Conservation (phyloP, 2,113 vertebrate genomes). For the Periophthalmus modestus region DNA sequence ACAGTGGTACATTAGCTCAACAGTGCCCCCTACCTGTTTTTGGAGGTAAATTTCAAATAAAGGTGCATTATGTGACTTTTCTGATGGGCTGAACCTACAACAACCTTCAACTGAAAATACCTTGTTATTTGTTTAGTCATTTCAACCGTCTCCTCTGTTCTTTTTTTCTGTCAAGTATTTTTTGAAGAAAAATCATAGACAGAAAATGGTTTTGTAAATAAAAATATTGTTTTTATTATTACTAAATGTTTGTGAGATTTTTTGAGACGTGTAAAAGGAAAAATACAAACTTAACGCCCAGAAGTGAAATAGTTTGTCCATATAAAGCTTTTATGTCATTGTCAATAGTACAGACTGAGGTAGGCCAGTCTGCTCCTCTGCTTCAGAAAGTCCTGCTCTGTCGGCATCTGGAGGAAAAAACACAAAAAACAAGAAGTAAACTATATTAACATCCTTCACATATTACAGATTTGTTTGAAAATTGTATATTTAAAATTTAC, state of each 20-base stretch:
- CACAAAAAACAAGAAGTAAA: neutral
- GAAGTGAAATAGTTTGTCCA: neutral
- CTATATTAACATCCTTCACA: too few relatives aligned
- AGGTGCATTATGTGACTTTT: too few relatives aligned
- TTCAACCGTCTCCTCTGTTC: conserved; percentile 26
- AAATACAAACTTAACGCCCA: neutral
- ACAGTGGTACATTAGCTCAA: conserved; percentile 9
- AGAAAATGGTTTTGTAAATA: conserved; percentile 50
- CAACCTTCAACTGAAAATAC: neutral
- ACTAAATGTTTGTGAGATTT: neutral
- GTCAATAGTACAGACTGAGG: conserved; percentile 67
- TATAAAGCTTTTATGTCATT: neutral
- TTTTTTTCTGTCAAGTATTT: conserved; percentile 7
- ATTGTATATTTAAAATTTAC: too few relatives aligned
- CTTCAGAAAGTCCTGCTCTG: conserved; percentile 78
- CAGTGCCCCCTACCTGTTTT: too few relatives aligned
- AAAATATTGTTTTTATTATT: conserved; percentile 5
- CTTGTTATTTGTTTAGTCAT: conserved; percentile 18
- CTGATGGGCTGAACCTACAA: too few relatives aligned
- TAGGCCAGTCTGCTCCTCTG: conserved; percentile 78
- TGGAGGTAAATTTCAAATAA: neutral
- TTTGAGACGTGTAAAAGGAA: neutral
- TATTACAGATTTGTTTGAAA: too few relatives aligned
- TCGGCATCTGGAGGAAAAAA: conserved; percentile 71
- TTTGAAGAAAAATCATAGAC: conserved; percentile 17